phyloP scores from a whole-genome alignment of 1,140 invertebrate genomes.

The Aphaenogaster rudis region DNA sequence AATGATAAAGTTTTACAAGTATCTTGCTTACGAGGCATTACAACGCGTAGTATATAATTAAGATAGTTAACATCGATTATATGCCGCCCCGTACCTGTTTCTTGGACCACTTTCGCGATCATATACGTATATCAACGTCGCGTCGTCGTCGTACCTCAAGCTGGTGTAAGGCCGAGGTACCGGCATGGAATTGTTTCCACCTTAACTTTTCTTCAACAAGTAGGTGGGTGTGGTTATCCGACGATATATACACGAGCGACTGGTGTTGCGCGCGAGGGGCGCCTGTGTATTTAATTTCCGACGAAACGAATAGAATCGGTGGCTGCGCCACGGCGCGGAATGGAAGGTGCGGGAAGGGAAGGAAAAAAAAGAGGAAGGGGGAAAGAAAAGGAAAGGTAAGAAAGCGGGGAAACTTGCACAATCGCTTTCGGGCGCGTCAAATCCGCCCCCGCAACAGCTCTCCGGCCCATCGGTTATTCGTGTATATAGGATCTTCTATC shows the following conservation, averaged over 20 bases:
- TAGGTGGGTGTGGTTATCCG: conserved; percentile 80
- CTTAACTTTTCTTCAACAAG: conserved; percentile 81
- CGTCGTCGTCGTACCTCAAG: neutral
- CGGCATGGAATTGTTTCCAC: conserved; percentile 69
- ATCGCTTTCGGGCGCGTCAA: conserved; percentile 65
- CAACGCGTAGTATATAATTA: neutral
- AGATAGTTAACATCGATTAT: neutral
- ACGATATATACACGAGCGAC: conserved; percentile 51
- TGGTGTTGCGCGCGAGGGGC: conserved; percentile 24
- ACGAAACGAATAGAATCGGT: conserved; percentile 81
- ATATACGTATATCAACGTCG: neutral
- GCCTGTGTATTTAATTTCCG: conserved; percentile 85
- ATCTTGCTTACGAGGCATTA: neutral
- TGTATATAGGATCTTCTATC: conserved; percentile 69
- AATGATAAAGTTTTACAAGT: neutral
- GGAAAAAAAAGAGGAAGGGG: neutral
- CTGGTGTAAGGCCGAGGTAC: conserved; percentile 10
- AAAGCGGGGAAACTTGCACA: conserved; percentile 54
- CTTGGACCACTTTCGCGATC: neutral
- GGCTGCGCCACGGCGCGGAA: conserved; percentile 19
- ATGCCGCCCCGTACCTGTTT: neutral
- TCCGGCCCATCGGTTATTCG: conserved; percentile 66
- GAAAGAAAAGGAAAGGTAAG: neutral
- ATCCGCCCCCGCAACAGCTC: conserved; percentile 63
- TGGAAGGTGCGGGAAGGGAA: conserved; percentile 2